phyloP scores from a whole-genome alignment of 2,797 vertebrate species.

The Mareca strepera region DNA sequence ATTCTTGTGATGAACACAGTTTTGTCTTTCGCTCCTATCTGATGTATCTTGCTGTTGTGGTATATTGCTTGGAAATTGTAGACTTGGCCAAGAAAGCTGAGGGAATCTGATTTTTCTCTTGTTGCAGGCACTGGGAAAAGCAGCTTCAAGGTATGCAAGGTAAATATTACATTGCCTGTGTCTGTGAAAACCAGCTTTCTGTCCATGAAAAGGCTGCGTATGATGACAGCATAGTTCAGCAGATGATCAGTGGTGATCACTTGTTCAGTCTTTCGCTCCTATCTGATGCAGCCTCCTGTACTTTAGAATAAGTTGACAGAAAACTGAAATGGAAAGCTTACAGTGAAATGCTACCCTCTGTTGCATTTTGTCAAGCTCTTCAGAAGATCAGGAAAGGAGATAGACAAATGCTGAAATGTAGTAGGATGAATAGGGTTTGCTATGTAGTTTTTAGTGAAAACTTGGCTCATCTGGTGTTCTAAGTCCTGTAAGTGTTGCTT shows the following conservation, averaged over 20 bases:
- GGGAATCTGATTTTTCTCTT: not conserved
- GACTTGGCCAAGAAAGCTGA: accelerated
- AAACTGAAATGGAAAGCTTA: not conserved
- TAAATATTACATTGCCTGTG: not conserved
- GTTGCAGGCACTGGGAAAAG: not conserved
- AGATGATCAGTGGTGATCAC: constrained; percentile 79
- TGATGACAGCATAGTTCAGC: constrained; percentile 94
- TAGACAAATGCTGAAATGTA: accelerated
- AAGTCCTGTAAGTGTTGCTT: not conserved
- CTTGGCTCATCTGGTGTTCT: not conserved
- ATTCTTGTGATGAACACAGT: constrained; percentile 37
- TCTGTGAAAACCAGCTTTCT: not conserved
- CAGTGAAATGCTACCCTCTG: not conserved
- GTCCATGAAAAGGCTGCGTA: not conserved
- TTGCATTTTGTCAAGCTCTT: not conserved
- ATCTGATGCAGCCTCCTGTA: constrained; percentile 82
- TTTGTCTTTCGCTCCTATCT: constrained; percentile 60
- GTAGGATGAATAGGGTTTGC: not conserved
- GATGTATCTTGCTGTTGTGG: constrained; percentile 59
- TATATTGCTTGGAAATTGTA: accelerated
- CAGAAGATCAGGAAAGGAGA: not conserved
- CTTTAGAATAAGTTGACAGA: not conserved
- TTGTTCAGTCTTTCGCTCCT: constrained; percentile 86
- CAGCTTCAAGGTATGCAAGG: not conserved
- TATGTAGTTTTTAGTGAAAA: not conserved